Base-by-base conservation (phyloP, 2,888 invertebrate species). In the Antitype chi region DNA sequence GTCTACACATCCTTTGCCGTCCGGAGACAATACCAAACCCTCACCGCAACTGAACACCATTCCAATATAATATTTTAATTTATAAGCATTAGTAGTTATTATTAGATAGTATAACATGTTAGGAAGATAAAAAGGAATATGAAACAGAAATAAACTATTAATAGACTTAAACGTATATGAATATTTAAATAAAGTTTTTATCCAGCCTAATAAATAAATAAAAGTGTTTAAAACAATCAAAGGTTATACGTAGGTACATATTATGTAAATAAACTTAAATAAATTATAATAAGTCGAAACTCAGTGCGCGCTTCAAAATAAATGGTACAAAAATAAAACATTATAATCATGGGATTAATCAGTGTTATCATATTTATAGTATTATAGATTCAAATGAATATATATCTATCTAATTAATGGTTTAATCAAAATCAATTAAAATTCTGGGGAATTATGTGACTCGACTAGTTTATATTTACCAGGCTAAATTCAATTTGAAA, bases 1-100 rank as follows among this genome's bases (percentile, higher is more conserved):
- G 97, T 99, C 99, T 97, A 98, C 98, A 97, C 99, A 99, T 94
- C 98, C 98, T 96, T 99, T 99, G 92, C 98, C 98, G 96, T 99
- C 99, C 87, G 98, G 98, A 82, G 99, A 98, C 96, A 98, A 98
- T 93, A 99, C 97, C 95, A 98, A 98, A 95, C 99, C 99, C 97
- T 99, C 99, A 92, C 99, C 99, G 97, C 99, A 99, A 96, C 99
- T 99, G 93, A 92, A 94, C 94, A 96, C 92, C 94, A 94, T 93
- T 92, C 88, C 91, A 94, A 94, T 93, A 91, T 47, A 62, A 79
- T 90, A 86, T 90, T 80, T 73, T 74, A 62, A 79, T 63, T 72
- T 76, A 79, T 74, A 87, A 84, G 81, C 83, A 74, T 81, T 81
- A 81, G 62, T 75, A 73, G 80, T 55, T 75, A 73, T 53, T 55